Base-by-base conservation (phyloP, 1,140 invertebrate species). In the Holcopasites calliopsidis region DNA sequence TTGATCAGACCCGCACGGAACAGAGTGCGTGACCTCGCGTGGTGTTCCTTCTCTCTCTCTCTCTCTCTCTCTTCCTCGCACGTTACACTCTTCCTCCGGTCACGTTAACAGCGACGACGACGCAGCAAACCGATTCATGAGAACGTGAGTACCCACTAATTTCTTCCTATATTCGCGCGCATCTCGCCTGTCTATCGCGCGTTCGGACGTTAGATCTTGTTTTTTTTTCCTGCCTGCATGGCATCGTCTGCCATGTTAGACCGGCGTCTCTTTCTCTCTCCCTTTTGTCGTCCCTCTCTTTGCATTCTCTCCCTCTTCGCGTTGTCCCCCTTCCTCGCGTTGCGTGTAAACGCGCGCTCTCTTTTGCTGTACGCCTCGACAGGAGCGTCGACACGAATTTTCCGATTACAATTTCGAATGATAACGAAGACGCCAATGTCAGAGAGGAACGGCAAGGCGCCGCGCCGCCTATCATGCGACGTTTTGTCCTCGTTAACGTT, bases 151-250 rank as follows among this genome's bases (percentile, higher is more conserved):
- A 75, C 70, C 28, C 50, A 66, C 58, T 26, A 77, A 68, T 58
- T 66, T 38, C 33, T 40, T 57, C 44, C 31, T 47, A 58, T 38
- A 50, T 52, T 38, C 44, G 40, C 68, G 50, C 13, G 31, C 38
- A 21, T 61, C 26, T 18, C 28, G n/a, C 18, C 35, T 47, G 62
- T 70, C n/a, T 50, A 38, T 70, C 54, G 49, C 80, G 38, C 61
- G 42, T 13, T 49, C 79, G 40, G 47, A 77, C 50, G 50, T 82
- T 82, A 81, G 66, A 82, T 69, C 80, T 81, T 82, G 79, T 82
- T 82, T 82, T n/a, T n/a, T n/a, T 81, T 82, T 82, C 80, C 74
- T 77, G 75, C 79, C 80, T 77, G 78, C 80, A 68, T 68, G 80
- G 68, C 74, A 82, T 77, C 66, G 78, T 64, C 73, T 82, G 78